phyloP scores from a whole-genome alignment of 2,797 vertebrate species.

The Phataginus tetradactyla region DNA sequence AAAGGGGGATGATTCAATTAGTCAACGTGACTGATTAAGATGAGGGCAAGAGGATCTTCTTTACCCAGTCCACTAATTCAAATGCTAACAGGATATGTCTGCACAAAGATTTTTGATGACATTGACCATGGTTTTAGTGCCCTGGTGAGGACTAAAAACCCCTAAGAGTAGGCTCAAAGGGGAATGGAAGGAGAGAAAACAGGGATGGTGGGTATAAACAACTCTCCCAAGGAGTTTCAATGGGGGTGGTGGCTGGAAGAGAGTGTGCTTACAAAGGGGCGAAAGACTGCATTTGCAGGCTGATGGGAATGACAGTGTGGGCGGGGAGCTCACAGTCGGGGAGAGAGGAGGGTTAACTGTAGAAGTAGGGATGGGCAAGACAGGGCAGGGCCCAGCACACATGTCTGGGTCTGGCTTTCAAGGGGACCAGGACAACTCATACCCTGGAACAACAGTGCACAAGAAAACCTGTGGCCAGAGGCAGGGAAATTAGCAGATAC shows the following conservation, averaged over 20 bases:
- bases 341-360: neutral
- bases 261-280: neutral
- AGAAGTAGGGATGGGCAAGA: neutral
- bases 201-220: neutral
- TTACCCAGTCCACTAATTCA: too few relatives aligned
- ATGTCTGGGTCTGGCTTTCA: neutral
- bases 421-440: neutral
- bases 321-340: fast-evolving
- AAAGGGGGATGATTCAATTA: neutral
- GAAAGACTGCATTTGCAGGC: neutral
- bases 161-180: neutral
- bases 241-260: neutral
- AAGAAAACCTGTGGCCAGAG: neutral
- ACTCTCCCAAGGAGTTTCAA: neutral
- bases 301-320: neutral
- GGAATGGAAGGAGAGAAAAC: neutral
- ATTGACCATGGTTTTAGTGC: neutral
- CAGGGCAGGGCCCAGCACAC: neutral
- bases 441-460: neutral
- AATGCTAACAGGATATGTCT: neutral
- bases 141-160: too few relatives aligned
- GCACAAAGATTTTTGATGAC: too few relatives aligned
- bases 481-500: too few relatives aligned
- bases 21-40: neutral
- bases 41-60: neutral